Percentiles rank a stretch among this genome's conserved stretches.
These are phyloP conservation scores for Dendrolimus houi DNA, from an alignment of 2,888 invertebrate species.

Conservation along the genomic window DNA sequence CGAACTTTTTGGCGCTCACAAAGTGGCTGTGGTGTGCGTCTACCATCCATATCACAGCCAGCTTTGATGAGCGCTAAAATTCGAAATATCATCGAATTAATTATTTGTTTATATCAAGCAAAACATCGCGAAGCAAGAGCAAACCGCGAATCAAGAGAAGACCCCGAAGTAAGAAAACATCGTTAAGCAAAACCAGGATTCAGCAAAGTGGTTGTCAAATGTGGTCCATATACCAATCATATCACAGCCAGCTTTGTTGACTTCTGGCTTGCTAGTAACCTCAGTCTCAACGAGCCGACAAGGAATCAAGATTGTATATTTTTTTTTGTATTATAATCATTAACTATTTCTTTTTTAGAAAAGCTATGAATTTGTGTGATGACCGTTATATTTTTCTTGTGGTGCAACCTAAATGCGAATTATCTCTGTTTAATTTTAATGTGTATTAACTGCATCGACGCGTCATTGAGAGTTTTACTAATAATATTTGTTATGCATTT, in stretches of 20 bases:
- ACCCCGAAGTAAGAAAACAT: background rate
- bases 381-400: no score
- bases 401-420: no score
- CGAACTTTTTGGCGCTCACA: constrained; percentile 81
- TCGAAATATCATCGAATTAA: background rate
- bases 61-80: constrained; percentile 93
- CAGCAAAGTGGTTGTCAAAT: constrained; percentile 91
- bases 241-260: constrained; percentile 95
- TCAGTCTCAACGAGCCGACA: background rate
- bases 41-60: constrained; percentile 94
- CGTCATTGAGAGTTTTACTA: no score
- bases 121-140: background rate
- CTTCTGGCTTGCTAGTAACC: constrained; percentile 22
- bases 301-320: no score
- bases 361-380: no score
- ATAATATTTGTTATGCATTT: no score
- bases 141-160: no score
- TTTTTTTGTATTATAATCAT: no score
- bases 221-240: constrained; percentile 79
- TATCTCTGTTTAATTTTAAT: constrained; percentile 1
- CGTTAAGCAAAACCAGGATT: constrained; percentile 34
- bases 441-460: background rate
- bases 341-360: no score
- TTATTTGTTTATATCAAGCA: background rate
- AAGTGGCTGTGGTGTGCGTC: constrained; percentile 92